Conservation (phyloP, 2,888 invertebrate species). For the Nipponacmea schrenckii region DNA sequence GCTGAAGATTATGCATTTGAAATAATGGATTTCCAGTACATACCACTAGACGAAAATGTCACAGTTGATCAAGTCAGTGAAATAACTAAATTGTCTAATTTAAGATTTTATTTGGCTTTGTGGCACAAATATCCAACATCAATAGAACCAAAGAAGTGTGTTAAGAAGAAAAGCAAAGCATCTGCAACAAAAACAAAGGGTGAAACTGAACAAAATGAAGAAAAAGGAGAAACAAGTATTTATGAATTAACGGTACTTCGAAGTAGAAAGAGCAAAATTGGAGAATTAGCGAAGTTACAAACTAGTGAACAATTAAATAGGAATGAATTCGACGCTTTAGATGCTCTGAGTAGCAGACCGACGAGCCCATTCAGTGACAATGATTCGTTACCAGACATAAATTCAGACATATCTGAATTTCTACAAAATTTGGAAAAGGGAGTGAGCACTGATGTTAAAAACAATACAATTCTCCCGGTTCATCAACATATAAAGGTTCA, state of each 20-base stretch:
- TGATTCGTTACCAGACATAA: neutral
- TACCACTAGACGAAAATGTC: neutral
- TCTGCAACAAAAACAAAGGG: too few species aligned
- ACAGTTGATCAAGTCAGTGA: neutral
- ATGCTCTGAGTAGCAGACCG: too few species aligned
- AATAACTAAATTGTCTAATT: neutral
- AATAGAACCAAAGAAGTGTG: neutral
- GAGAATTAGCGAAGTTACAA: neutral
- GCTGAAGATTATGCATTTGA: neutral
- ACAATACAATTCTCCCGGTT: neutral
- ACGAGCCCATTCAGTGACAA: neutral
- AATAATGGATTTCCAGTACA: constrained; percentile 3
- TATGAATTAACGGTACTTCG: constrained; percentile 2
- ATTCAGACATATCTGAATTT: neutral
- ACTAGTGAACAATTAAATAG: too few species aligned
- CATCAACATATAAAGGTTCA: neutral
- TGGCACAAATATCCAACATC: neutral
- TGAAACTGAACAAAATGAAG: too few species aligned
- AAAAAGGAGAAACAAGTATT: neutral
- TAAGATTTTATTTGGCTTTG: constrained; percentile 3
- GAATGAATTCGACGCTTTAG: too few species aligned
- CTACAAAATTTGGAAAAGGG: neutral
- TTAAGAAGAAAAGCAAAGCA: too few species aligned
- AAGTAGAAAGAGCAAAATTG: neutral
- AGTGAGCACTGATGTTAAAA: neutral